Conservation (phyloP, 1,140 invertebrate genomes). For the Holotrichia oblita region DNA sequence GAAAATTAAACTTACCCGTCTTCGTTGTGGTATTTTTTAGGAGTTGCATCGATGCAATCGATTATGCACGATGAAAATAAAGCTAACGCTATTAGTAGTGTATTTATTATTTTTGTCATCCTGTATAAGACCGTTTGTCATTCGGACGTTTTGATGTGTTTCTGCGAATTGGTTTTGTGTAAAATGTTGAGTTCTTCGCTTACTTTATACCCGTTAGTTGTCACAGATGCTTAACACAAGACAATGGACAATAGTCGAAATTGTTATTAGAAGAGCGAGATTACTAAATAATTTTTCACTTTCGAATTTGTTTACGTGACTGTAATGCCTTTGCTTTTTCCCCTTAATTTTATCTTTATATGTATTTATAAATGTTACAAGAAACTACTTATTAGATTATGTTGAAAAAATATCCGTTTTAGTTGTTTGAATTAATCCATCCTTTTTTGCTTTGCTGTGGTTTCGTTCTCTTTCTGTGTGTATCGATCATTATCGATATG, state of each 20-base stretch:
- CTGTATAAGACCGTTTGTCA: conserved; percentile 13
- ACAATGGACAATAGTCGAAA: conserved; percentile 42
- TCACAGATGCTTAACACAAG: conserved; percentile 43
- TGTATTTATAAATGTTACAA: too few species aligned
- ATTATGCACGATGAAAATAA: neutral
- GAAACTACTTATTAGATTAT: too few species aligned
- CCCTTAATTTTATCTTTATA: too few species aligned
- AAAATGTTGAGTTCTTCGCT: neutral
- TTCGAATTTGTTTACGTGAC: conserved; percentile 27
- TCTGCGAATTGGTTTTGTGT: neutral
- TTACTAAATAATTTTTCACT: conserved; percentile 42
- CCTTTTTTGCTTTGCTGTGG: too few species aligned
- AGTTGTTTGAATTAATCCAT: too few species aligned
- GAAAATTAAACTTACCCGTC: conserved; percentile 43
- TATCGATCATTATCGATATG: too few species aligned
- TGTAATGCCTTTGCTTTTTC: neutral
- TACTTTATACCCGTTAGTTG: conserved; percentile 41
- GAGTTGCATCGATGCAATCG: conserved; percentile 29
- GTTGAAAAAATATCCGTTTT: too few species aligned
- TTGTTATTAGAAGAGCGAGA: conserved; percentile 23
- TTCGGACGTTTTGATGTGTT: neutral
- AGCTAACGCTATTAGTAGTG: neutral
- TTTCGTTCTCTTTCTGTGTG: too few species aligned
- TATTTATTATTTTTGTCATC: neutral
- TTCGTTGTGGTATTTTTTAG: conserved; percentile 47